Evolutionary conservation across 2,888 invertebrate species (phyloP), one percentile per base, ranked within the genome.

Genomic region (Loripinus fragilis): DNA sequence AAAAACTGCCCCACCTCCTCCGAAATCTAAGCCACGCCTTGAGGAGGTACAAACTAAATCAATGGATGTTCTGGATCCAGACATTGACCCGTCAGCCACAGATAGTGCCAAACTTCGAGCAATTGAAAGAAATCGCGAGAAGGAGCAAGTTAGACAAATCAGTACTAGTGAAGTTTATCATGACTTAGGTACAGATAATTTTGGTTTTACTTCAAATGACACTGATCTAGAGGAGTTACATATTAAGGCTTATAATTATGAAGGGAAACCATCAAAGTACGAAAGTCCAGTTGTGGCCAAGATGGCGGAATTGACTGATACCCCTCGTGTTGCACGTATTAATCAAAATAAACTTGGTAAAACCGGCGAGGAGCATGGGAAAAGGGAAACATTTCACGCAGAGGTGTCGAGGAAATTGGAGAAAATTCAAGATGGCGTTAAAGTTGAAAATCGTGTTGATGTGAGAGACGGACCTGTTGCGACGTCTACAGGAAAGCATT

Each of bases 51-150:
- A 78, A 60, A 67, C 42, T 23, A 64, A 77, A 50, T 55, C 73
- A n/a, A 35, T 70, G 28, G 68, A 80, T 23, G 65, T 80, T 23
- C 17, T 35, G 25, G 84, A 81, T 50, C 65, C 77, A 23, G 79
- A 81, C 35, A 74, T 77, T n/a, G 42, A 73, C 23, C 74, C 81
- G 64, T 84, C 84, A 7, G 85, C 85, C 17, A 87, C 87, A 42
- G 87, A 87, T 65, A 87, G 87, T 83, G 87, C 87, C 23, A 87
- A 87, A 78, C 83, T 87, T 30, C 78, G 87, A 74, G 87, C 87
- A 35, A 80, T 87, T n/a, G 84, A 81, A 65, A 72, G 84, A 70
- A 85, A 84, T 42, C 76, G 79, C 35, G 75, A 69, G 30, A 74
- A 73, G 30, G 83, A 85, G 28, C 68, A 52, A 7, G 80, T 74